Evolutionary conservation across 2,797 vertebrate genomes (phyloP).

Genomic region (Cheirogaleus major): DNA sequence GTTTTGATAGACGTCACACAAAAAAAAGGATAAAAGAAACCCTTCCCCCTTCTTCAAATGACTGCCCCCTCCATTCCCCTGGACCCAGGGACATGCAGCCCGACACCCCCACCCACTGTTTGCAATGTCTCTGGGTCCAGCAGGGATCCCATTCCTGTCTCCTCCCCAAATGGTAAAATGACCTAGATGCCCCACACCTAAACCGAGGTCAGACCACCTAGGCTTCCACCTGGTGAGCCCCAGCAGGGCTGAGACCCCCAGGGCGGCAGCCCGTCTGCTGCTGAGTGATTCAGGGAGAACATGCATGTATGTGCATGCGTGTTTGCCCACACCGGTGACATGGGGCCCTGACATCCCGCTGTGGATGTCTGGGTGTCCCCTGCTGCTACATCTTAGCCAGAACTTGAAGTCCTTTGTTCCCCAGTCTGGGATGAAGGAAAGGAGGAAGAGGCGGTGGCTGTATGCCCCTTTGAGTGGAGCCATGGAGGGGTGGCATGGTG

Average conservation of each 20-base stretch:
- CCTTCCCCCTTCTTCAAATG: background rate
- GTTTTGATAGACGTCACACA: constrained; percentile 94
- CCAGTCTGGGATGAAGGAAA: constrained; percentile 1
- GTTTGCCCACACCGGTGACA: background rate
- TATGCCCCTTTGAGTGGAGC: background rate
- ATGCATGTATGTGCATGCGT: rapidly evolving
- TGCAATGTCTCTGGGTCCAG: background rate
- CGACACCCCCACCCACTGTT: background rate
- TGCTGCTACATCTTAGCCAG: constrained; percentile 59
- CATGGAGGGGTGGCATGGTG: background rate
- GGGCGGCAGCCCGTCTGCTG: constrained; percentile 1
- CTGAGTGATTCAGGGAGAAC: background rate
- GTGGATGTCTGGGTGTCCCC: background rate
- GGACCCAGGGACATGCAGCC: background rate
- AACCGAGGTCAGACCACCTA: background rate
- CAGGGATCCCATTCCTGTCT: constrained; percentile 8
- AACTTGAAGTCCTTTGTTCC: constrained; percentile 53
- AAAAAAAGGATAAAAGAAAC: constrained; percentile 56
- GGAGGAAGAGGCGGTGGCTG: background rate
- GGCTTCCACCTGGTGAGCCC: constrained; percentile 34
- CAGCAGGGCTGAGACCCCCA: background rate
- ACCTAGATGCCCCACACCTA: background rate
- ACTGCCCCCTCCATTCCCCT: constrained; percentile 1
- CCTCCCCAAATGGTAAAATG: background rate
- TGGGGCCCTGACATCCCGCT: background rate